Evolutionary conservation across 2,888 invertebrate genomes (phyloP), one percentile per base, ranked within the genome.

Genomic region (Maniola hyperantus): DNA sequence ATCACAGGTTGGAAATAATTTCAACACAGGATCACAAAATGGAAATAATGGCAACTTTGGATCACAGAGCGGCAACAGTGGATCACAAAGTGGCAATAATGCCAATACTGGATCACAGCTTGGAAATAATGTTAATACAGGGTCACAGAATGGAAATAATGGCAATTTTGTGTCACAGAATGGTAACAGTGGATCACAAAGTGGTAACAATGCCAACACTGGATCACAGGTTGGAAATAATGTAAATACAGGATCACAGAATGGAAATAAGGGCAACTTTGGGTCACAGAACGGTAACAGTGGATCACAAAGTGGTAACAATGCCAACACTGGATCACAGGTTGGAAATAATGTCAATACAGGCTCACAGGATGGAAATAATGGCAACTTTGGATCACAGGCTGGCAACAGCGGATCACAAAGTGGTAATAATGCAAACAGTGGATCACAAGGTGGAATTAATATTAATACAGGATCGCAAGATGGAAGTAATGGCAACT

Each of bases 111-210:
- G 26, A 26, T 26, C 26, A 2, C 26, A 51, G 20, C 11, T 4
- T 51, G 51, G 51, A 5, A 51, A 51, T 51, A 26, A 11, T 11
- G 34, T n/a, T 4, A 54, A 54, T n/a, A 34, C 2, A 8, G 54
- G 34, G 10, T 34, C 54, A 34, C 54, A 54, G 7, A 36, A 6
- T 54, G 10, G 26, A 26, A 26, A 26, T 26, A 26, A 26, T 26
- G 50, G 50, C 10, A 51, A 6, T 11, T 13, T 11, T 54, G 54
- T 34, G 10, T 54, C 54, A 8, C 54, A 54, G 15, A 36, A 5
- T 54, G 34, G 34, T 8, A 54, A 54, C 15, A 15, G 34, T 54
- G 51, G 51, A 51, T 51, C 51, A 20, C 51, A 26, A 26, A 26
- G 4, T 26, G 26, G 26, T 2, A 26, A 26, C 4, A 4, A 26